Evolutionary conservation across 1,140 invertebrate species (phyloP).

Genomic region (Myzus persicae): DNA sequence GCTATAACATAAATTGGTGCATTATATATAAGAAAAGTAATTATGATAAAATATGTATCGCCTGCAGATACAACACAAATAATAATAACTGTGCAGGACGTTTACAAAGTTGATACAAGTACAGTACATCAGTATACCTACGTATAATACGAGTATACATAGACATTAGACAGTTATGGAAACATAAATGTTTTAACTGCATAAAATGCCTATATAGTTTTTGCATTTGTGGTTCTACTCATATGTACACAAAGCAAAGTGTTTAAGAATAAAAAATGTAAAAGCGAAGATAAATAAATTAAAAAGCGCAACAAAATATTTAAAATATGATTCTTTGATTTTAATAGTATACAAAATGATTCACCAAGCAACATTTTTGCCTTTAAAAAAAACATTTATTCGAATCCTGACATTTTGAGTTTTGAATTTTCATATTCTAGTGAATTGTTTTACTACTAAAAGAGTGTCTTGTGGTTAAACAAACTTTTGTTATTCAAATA

Average conservation of each 20-base stretch:
- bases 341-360: background rate
- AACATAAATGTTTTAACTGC: background rate
- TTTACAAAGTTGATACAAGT: conserved; percentile 1
- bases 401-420: background rate
- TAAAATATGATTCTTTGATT: background rate
- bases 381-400: background rate
- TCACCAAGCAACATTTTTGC: background rate
- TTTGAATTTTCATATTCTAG: no score
- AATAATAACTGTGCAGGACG: background rate
- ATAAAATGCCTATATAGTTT: background rate
- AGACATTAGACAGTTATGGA: background rate
- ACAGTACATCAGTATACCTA: background rate
- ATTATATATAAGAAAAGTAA: background rate
- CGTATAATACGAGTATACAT: background rate
- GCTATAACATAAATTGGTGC: conserved; percentile 43
- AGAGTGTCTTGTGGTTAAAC: background rate
- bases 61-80: background rate
- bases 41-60: background rate
- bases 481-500: background rate
- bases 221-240: background rate
- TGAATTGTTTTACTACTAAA: background rate
- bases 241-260: background rate
- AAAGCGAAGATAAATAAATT: background rate
- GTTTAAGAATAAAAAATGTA: background rate
- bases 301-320: background rate